Evolutionary conservation across 2,797 vertebrate species (phyloP).

Genomic region (Gephyroberyx darwinii): DNA sequence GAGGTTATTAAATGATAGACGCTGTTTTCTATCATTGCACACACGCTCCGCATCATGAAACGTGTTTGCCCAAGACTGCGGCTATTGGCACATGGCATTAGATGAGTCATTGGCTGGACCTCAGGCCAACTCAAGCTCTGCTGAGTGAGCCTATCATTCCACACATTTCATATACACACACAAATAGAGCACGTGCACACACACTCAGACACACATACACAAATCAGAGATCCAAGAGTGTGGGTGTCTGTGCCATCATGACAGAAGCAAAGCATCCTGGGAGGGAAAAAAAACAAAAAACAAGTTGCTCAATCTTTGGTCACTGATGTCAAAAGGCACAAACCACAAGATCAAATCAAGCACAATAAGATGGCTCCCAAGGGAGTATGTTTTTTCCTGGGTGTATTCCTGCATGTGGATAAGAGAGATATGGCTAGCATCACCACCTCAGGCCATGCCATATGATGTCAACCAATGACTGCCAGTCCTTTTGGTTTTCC

Average conservation of each 20-base stretch:
- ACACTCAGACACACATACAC: constrained; percentile 19
- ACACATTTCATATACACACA: constrained; percentile 16
- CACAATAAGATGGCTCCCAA: constrained; percentile 28
- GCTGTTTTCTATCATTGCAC: constrained; percentile 41
- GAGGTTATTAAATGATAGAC: constrained; percentile 42
- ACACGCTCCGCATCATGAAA: constrained; percentile 20
- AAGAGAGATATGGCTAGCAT: neutral
- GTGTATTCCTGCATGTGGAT: constrained; percentile 26
- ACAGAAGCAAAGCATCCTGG: constrained; percentile 33
- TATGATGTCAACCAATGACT: constrained; percentile 44
- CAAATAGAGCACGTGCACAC: constrained; percentile 27
- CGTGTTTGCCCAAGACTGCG: constrained; percentile 43
- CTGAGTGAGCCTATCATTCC: constrained; percentile 40
- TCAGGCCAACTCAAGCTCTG: constrained; percentile 31
- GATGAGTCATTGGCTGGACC: constrained; percentile 58
- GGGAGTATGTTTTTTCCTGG: constrained; percentile 27
- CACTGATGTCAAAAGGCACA: constrained; percentile 49
- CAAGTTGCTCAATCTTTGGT: constrained; percentile 16
- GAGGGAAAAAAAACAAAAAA: constrained; percentile 3
- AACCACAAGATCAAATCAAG: constrained; percentile 54
- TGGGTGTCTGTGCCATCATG: constrained; percentile 30
- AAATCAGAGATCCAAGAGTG: constrained; percentile 1
- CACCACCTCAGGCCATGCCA: constrained; percentile 39
- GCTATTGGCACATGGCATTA: constrained; percentile 32
- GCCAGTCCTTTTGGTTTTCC: constrained; percentile 51